Conservation (phyloP, 2,888 invertebrate species). For the Cheilosia urbana region DNA sequence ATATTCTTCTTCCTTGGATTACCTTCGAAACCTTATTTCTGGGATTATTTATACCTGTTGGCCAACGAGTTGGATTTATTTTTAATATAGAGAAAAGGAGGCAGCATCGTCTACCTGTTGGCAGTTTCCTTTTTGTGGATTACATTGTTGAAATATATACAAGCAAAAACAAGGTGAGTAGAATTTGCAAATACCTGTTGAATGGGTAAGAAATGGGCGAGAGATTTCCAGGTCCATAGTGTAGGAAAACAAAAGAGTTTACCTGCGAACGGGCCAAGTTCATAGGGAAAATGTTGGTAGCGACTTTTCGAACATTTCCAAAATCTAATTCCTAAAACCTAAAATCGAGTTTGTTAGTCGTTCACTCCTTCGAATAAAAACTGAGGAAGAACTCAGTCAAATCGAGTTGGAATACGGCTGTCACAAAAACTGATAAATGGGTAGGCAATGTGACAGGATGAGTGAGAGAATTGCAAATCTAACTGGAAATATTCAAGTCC, state of each 20-base stretch:
- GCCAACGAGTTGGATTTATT: slow-evolving; percentile 57
- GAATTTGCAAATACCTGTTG: background rate
- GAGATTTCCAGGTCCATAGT: background rate
- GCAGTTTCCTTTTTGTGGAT: slow-evolving; percentile 64
- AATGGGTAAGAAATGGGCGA: background rate
- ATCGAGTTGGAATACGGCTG: too few species aligned
- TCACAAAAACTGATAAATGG: too few species aligned
- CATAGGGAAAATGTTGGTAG: too few species aligned
- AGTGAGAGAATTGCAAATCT: too few species aligned
- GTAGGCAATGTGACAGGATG: too few species aligned
- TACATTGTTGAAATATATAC: slow-evolving; percentile 40
- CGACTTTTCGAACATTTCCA: too few species aligned
- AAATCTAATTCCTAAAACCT: too few species aligned
- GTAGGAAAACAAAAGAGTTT: slow-evolving; percentile 17
- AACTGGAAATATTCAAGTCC: too few species aligned
- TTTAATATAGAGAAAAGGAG: slow-evolving; percentile 12
- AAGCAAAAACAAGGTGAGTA: slow-evolving; percentile 55
- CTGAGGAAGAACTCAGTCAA: too few species aligned
- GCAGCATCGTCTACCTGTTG: slow-evolving; percentile 53
- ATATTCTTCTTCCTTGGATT: slow-evolving; percentile 33
- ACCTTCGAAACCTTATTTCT: slow-evolving; percentile 33
- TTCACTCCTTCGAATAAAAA: too few species aligned
- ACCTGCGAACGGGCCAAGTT: background rate
- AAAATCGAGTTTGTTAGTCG: too few species aligned
- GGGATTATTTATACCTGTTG: slow-evolving; percentile 61